Evolutionary conservation across 2,797 vertebrate species (phyloP).

Genomic region (Melanotaenia pygmaea): DNA sequence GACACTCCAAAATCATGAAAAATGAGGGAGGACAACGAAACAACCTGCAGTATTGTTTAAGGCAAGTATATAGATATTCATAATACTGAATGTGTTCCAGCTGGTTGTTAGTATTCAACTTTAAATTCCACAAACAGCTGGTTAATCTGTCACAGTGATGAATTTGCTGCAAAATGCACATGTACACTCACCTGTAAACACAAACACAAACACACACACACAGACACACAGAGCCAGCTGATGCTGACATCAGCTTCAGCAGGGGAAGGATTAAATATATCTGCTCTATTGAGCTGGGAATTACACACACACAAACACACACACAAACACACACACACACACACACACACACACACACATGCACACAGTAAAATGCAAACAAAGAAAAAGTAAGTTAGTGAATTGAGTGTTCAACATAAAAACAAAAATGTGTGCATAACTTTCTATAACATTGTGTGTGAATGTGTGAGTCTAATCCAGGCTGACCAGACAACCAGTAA

Average conservation of each 20-base stretch:
- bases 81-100: constrained; percentile 25
- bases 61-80: neutral
- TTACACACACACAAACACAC: constrained; percentile 46
- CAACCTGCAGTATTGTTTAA: too few relatives aligned
- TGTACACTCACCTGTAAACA: constrained; percentile 1
- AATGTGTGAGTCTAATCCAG: constrained; percentile 56
- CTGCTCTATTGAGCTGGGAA: constrained; percentile 69
- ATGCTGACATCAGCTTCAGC: constrained; percentile 72
- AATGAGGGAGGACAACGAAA: too few relatives aligned
- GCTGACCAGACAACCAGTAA: constrained; percentile 70
- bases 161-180: constrained; percentile 58
- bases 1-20: too few relatives aligned
- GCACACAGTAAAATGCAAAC: constrained; percentile 32
- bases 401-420: constrained; percentile 42
- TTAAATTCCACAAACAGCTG: constrained; percentile 62
- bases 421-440: constrained; percentile 48
- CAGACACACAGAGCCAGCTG: constrained; percentile 46
- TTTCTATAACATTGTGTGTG: constrained; percentile 21
- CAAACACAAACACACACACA: constrained; percentile 11
- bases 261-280: constrained; percentile 71
- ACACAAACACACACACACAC: neutral
- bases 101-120: constrained; percentile 51
- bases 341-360: neutral
- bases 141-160: constrained; percentile 67
- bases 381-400: constrained; percentile 52